Base-by-base conservation (phyloP, 2,113 vertebrate species). In the Podarcis cretensis region DNA sequence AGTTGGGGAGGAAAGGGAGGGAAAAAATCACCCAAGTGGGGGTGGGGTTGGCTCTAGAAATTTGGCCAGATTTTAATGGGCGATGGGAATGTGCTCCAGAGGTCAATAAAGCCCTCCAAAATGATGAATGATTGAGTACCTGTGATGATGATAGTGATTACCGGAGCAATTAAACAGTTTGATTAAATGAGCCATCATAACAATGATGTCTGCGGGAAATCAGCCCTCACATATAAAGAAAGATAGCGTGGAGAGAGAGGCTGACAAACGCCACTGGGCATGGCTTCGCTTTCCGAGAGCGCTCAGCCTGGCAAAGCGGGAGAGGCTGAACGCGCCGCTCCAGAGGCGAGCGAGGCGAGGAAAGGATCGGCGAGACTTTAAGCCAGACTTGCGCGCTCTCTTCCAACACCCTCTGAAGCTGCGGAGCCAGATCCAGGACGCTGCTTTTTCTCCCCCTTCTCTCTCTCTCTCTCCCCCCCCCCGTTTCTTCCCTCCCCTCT, bases 131-230 rank as follows among this genome's bases (percentile, higher is more conserved):
- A 97, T 97, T 96, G 94, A 97, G 97, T 97, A 97, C 97, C 97
- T 97, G 96, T 96, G 96, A 97, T 97, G 97, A 97, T 97, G 97
- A 96, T 96, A 98, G 97, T 97, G 97, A 98, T 97, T 97, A 97
- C 96, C 94, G 95, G 95, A 96, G 97, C 96, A 96, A 97, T 98
- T 98, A 97, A 97, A 97, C 97, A 96, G 97, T 98, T 97, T 98
- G 97, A 98, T 98, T 98, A 98, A 98, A 98, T 98, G 98, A 98
- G 98, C 97, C 97, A 97, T 96, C 97, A 97, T 98, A 98, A 98
- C 98, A 97, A 97, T 98, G 97, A 97, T 98, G 98, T 98, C 98
- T 98, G 97, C 97, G 97, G 98, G 98, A 98, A 98, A 97, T 97
- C 96, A 97, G 96, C 96, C 95, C 96, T 96, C 96, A 94, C 96